Base-by-base conservation (phyloP, 2,113 vertebrate species). In the Proterorhinus semilunaris region DNA sequence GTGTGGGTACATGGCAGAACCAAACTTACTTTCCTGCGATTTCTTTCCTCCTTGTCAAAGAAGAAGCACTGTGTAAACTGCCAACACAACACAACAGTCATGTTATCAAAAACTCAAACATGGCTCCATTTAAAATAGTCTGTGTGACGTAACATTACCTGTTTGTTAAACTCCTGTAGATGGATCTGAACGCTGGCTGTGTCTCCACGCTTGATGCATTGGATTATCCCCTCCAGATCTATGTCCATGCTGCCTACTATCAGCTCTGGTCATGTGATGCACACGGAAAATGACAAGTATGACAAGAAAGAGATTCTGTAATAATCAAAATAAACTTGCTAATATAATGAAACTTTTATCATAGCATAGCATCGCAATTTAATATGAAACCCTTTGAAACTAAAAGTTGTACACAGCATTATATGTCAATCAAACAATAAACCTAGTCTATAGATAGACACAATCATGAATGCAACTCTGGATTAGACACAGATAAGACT, bases 31-130 rank as follows among this genome's bases (percentile, higher is more conserved):
- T 88, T 92, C 61, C 78, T 86, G 6, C 64, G 70, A 12, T 93
- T 90, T 55, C 84, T 80, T 80, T 92, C 85, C 52, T 91, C 91
- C 49, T 83, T 75, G 64, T 92, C 91, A 67, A 91, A 92, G 87
- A 93, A 94, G 84, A 94, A 94, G 72, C 92, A 93, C 85, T 92
- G 92, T 10, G 92, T 90, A 51, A 86, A 92, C 93, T 93, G 84
- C 0, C 45, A 75, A 46, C 68, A 10, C 84, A 66, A 79, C 11
- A 71, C 1, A 49, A 10, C 52, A 9, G 13, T 13, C 27, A 13
- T 7, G 15, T 17, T 42, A 42, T 66, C 13, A 59, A 21, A 0
- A 2, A 66, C 65, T 74, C 44, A n/a, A 16, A 4, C 62, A 17
- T 6, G 42, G 15, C n/a, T 47, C 42, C 46, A 47, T 10, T 17